Conservation (phyloP, 37 sponge, comb jelly and placozoan species). For the Halisarca cf. caerulea region DNA sequence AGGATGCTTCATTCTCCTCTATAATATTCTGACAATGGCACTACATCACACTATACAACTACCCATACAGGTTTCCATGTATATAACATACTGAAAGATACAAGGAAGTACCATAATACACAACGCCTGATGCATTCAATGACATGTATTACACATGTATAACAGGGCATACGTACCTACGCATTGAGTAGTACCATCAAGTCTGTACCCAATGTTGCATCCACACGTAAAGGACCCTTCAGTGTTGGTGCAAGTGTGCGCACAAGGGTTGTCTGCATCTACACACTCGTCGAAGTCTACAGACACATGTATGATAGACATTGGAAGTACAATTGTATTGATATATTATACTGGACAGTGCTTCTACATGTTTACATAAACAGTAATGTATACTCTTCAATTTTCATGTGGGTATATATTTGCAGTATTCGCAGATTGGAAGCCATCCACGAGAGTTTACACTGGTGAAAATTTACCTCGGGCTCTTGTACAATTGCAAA, state of each 20-base stretch:
- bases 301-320: background rate
- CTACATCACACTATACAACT: background rate
- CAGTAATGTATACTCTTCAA: no score
- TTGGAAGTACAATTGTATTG: no score
- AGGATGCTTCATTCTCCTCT: background rate
- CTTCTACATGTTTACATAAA: no score
- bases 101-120: background rate
- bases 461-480: no score
- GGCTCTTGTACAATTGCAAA: no score
- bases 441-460: no score
- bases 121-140: background rate
- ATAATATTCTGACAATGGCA: background rate
- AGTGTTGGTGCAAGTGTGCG: background rate
- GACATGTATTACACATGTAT: background rate
- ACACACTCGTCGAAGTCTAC: conserved; percentile 11
- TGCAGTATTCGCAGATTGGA: no score
- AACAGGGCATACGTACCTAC: background rate
- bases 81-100: background rate
- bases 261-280: background rate
- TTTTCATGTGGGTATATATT: no score
- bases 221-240: conserved; percentile 4
- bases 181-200: background rate
- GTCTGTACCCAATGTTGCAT: background rate
- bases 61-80: background rate
- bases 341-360: no score